Conservation (phyloP, 2,113 vertebrate species). For the Megaptera novaeangliae region DNA sequence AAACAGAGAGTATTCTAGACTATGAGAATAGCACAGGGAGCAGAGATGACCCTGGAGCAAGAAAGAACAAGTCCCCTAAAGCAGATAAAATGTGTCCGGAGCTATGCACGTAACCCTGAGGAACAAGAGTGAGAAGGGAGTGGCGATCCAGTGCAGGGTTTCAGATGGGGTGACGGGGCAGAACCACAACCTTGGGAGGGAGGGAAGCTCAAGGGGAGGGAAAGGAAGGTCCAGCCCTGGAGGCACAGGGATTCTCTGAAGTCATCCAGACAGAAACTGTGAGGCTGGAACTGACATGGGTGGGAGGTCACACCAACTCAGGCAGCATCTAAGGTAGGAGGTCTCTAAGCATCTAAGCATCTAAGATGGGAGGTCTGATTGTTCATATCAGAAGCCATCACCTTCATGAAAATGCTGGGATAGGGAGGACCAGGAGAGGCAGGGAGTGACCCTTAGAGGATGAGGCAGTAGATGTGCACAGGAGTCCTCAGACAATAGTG, state of each 20-base stretch:
- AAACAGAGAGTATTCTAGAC: background rate
- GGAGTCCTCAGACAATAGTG: background rate
- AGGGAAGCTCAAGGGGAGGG: background rate
- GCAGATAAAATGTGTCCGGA: background rate
- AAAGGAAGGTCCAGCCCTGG: background rate
- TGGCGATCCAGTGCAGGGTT: background rate
- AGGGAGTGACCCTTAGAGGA: background rate
- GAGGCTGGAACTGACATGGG: background rate
- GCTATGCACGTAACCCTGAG: background rate
- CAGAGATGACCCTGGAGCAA: background rate
- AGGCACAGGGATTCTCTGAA: background rate
- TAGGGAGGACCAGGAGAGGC: background rate
- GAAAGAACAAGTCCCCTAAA: background rate
- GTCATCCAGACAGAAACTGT: background rate
- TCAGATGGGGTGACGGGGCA: background rate
- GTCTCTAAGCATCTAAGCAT: background rate
- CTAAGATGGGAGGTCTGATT: background rate
- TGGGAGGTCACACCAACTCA: background rate
- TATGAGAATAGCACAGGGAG: background rate
- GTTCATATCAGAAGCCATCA: background rate
- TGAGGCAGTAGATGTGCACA: background rate
- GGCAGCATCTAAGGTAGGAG: background rate
- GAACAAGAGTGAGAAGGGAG: background rate
- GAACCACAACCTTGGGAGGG: background rate
- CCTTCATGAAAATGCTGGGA: background rate